These are phyloP conservation scores for Corbicula japonica DNA, from an alignment of 2,888 invertebrate genomes.

Conservation along the genomic window DNA sequence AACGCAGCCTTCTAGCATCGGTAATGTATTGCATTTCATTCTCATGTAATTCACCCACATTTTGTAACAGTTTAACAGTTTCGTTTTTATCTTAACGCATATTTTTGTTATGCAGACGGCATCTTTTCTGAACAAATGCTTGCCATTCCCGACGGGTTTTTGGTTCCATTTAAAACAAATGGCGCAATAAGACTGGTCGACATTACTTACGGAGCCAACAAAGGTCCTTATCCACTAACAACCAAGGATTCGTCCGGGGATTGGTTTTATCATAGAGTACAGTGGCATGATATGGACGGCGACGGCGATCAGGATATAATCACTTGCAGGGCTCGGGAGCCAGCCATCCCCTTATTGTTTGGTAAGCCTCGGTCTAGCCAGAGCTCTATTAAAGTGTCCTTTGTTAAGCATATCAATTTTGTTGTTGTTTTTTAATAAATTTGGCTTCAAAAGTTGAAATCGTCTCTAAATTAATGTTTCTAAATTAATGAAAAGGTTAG, in stretches of 20 bases:
- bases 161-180: slow-evolving; percentile 72
- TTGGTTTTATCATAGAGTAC: slow-evolving; percentile 76
- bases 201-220: slow-evolving; percentile 33
- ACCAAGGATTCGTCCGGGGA: slow-evolving; percentile 51
- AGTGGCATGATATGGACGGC: slow-evolving; percentile 77
- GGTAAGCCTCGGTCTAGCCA: too few relatives aligned
- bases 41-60: too few relatives aligned
- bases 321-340: slow-evolving; percentile 73
- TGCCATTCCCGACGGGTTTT: slow-evolving; percentile 73
- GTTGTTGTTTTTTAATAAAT: too few relatives aligned
- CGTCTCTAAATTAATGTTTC: too few relatives aligned
- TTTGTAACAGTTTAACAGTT: too few relatives aligned
- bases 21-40: too few relatives aligned
- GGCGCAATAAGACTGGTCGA: slow-evolving; percentile 69
- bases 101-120: slow-evolving; percentile 36
- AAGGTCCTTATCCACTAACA: slow-evolving; percentile 62
- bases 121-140: slow-evolving; percentile 52
- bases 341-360: slow-evolving; percentile 53
- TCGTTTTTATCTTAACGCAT: too few relatives aligned
- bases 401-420: too few relatives aligned
- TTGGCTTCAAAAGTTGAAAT: too few relatives aligned
- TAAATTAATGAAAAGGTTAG: too few relatives aligned
- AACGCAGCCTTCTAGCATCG: too few relatives aligned
- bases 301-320: slow-evolving; percentile 75
- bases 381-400: too few relatives aligned